These are phyloP conservation scores for Ondatra zibethicus DNA, from an alignment of 2,113 vertebrate species.

Conservation along the genomic window DNA sequence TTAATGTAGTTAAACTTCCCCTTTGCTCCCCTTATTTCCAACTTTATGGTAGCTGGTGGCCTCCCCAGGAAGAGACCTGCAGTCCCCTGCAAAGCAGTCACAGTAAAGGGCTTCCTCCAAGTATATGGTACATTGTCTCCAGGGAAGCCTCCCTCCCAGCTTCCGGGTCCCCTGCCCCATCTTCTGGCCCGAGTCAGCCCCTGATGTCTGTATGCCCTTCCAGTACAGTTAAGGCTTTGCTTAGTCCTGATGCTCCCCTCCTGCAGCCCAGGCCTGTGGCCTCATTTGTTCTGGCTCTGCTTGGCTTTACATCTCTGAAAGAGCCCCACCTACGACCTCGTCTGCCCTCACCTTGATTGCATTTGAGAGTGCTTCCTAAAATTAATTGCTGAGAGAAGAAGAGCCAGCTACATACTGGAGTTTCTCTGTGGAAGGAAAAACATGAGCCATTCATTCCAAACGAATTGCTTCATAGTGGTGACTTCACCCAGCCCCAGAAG, in stretches of 20 bases:
- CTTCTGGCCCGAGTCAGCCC: neutral
- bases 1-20: fast-evolving
- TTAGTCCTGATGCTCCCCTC: too few relatives aligned
- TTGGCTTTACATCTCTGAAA: neutral
- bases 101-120: neutral
- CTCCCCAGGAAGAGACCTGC: neutral
- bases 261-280: neutral
- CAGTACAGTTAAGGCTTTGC: neutral
- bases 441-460: conserved; percentile 6
- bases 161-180: neutral
- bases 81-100: neutral
- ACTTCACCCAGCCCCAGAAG: conserved; percentile 58
- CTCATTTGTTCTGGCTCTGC: neutral
- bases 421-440: conserved; percentile 39
- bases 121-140: too few relatives aligned
- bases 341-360: neutral
- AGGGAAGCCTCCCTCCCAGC: fast-evolving
- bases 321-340: neutral
- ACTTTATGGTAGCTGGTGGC: fast-evolving
- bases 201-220: neutral
- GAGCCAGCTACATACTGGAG: neutral
- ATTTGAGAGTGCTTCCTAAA: neutral
- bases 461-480: conserved; percentile 56
- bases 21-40: neutral
- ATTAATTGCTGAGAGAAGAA: neutral